phyloP scores from a whole-genome alignment of 2,113 vertebrate genomes.

The Azemiops feae region DNA sequence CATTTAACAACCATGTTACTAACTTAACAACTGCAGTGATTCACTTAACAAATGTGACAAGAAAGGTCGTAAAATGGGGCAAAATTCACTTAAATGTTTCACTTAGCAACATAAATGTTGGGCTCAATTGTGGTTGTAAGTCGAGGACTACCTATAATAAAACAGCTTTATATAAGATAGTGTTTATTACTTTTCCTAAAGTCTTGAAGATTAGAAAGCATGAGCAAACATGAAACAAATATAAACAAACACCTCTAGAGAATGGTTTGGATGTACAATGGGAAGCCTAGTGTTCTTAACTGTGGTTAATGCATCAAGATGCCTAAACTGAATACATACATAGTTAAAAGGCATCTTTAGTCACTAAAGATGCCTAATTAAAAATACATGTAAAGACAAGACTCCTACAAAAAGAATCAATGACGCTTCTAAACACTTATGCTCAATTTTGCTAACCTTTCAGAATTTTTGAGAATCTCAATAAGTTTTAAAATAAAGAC shows the following conservation, averaged over 20 bases:
- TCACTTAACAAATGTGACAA: not conserved
- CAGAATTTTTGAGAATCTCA: not conserved
- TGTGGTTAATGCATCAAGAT: not conserved
- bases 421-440: too few species aligned
- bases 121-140: not conserved
- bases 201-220: not conserved
- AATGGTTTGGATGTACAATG: not conserved
- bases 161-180: not conserved
- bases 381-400: conserved; percentile 2
- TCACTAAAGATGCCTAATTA: not conserved
- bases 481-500: not conserved
- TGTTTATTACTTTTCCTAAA: not conserved
- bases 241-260: not conserved
- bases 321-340: not conserved
- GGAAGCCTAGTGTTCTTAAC: not conserved
- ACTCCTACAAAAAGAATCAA: not conserved
- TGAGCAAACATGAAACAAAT: not conserved
- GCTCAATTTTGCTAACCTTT: not conserved
- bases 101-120: not conserved
- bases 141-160: not conserved
- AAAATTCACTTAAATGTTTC: not conserved
- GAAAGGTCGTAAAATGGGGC: not conserved
- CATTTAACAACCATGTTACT: not conserved
- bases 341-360: not conserved
- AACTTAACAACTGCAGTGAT: not conserved